These are phyloP conservation scores for Congeria kusceri DNA, from an alignment of 2,888 invertebrate genomes.

Conservation along the genomic window DNA sequence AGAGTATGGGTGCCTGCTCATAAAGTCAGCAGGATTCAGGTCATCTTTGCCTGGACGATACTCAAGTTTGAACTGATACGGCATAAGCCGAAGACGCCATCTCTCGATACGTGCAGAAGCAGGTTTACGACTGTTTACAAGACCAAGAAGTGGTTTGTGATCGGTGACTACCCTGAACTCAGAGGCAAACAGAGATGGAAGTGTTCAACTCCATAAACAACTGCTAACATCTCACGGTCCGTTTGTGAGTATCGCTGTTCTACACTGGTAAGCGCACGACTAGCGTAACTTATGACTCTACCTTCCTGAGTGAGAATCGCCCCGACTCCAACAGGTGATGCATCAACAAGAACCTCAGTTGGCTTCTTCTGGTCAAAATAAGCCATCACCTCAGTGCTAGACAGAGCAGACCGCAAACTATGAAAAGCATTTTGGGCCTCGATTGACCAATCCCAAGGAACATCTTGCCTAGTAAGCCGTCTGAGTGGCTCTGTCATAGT, in stretches of 20 bases:
- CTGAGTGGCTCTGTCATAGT: conserved; percentile 57
- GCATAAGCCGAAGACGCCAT: conserved; percentile 58
- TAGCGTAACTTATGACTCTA: conserved; percentile 61
- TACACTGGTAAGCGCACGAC: conserved; percentile 58
- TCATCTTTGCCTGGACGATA: conserved; percentile 63
- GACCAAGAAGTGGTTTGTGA: conserved; percentile 74
- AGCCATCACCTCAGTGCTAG: conserved; percentile 44
- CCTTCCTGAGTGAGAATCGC: conserved; percentile 63
- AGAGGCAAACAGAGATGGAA: conserved; percentile 72
- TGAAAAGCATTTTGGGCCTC: conserved; percentile 51
- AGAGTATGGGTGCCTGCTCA: conserved; percentile 60
- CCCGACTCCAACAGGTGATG: conserved; percentile 66
- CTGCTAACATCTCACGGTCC: conserved; percentile 69
- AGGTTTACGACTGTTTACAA: conserved; percentile 69
- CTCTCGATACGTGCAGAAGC: conserved; percentile 60
- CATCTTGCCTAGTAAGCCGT: conserved; percentile 52
- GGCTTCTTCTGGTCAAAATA: conserved; percentile 58
- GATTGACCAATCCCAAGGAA: conserved; percentile 48
- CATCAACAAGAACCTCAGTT: conserved; percentile 68
- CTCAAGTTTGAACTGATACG: conserved; percentile 51
- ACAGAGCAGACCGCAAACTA: conserved; percentile 50
- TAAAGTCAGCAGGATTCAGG: conserved; percentile 66
- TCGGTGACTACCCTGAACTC: conserved; percentile 71
- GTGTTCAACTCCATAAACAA: conserved; percentile 73
- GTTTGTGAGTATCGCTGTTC: conserved; percentile 72